Evolutionary conservation across 2,113 vertebrate genomes (phyloP).

Genomic region (Camarhynchus parvulus): DNA sequence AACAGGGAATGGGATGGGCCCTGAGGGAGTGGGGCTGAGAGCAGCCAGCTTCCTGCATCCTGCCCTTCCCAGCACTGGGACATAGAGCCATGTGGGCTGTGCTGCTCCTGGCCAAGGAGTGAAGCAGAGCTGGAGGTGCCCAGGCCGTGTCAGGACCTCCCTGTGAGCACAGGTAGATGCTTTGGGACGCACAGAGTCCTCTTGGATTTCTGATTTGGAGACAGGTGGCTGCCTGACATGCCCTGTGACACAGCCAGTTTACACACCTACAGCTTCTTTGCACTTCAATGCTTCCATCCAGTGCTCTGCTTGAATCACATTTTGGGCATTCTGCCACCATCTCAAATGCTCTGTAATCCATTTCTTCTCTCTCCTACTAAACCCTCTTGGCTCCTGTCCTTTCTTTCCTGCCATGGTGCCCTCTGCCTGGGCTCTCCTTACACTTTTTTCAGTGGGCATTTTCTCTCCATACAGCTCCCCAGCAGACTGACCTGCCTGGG

Average conservation of each 20-base stretch:
- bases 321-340: background rate
- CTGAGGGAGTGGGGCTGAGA: background rate
- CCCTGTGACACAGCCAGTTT: background rate
- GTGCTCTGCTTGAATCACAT: background rate
- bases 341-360: background rate
- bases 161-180: background rate
- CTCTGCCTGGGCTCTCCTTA: background rate
- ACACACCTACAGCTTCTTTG: background rate
- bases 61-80: background rate
- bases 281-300: background rate
- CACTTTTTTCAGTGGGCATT: background rate
- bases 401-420: background rate
- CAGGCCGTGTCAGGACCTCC: background rate
- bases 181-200: background rate
- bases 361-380: background rate
- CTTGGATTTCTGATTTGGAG: background rate
- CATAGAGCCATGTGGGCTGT: background rate
- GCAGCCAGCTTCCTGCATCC: background rate
- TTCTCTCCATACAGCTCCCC: background rate
- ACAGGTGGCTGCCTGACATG: rapidly evolving
- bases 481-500: background rate
- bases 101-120: background rate
- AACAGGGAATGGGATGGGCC: background rate
- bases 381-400: background rate
- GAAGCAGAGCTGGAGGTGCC: background rate